Conservation (phyloP, 2,888 invertebrate species). For the Caenorhabditis panamensis region DNA sequence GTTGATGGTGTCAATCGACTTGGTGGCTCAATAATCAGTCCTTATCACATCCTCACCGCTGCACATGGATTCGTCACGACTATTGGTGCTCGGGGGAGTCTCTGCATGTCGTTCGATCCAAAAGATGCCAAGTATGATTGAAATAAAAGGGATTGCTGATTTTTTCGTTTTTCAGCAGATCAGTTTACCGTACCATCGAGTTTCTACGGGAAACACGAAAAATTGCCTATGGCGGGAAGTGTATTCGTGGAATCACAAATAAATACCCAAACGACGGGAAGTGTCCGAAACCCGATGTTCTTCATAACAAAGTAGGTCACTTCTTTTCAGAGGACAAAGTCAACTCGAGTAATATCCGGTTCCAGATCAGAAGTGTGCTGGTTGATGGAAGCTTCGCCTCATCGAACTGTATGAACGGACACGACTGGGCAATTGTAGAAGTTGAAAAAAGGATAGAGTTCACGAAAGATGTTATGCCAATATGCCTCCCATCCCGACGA, state of each 20-base stretch:
- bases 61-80: slow-evolving; percentile 79
- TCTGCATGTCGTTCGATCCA: slow-evolving; percentile 36
- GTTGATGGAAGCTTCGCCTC: slow-evolving; percentile 74
- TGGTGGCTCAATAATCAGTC: slow-evolving; percentile 78
- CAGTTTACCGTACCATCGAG: slow-evolving; percentile 68
- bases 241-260: slow-evolving; percentile 70
- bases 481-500: slow-evolving; percentile 73
- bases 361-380: slow-evolving; percentile 74
- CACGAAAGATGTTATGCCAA: slow-evolving; percentile 70
- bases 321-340: too few species aligned
- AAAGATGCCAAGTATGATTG: slow-evolving; percentile 30
- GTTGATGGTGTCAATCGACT: slow-evolving; percentile 71
- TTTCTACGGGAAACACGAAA: slow-evolving; percentile 60
- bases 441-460: slow-evolving; percentile 74
- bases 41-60: slow-evolving; percentile 79
- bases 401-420: slow-evolving; percentile 72
- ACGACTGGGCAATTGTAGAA: slow-evolving; percentile 80
- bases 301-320: slow-evolving; percentile 65
- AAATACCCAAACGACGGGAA: slow-evolving; percentile 64
- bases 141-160: too few species aligned
- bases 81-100: slow-evolving; percentile 33
- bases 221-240: slow-evolving; percentile 77
- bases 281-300: slow-evolving; percentile 66
- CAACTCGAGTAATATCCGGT: too few species aligned
- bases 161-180: slow-evolving; percentile 56